Base-by-base conservation (phyloP, 2,797 vertebrate species). In the Odontamblyopus rebecca region DNA sequence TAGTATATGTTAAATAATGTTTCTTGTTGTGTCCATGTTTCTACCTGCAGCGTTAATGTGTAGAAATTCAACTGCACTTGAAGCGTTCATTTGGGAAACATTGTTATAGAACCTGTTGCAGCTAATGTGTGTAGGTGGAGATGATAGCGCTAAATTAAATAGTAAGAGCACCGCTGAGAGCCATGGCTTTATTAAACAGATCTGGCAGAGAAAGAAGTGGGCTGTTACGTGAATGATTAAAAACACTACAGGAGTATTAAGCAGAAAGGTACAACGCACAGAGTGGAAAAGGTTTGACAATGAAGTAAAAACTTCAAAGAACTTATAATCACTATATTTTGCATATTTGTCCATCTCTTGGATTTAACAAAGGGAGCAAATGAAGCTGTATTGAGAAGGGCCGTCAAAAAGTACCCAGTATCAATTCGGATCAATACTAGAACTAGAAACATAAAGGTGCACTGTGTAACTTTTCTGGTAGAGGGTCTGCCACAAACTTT, bases 81-180 rank as follows among this genome's bases (percentile, higher is more conserved):
- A 61, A 27, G n/a, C 29, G 38, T 38, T 78, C 70, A 63, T 11
- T 18, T 6, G 61, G 60, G 65, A 67, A 1, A 71, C 72, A 60
- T 57, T 63, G 44, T 73, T 67, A 32, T 19, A 67, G 65, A 18
- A 70, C 72, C 69, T 41, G 74, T 67, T 78, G 71, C 66, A 53
- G 69, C 57, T 66, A 66, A 8, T 44, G 8, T 11, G 70, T 59
- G 68, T 62, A 30, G 71, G 67, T 16, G 65, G 62, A 67, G 57
- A 57, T 73, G 54, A 71, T 51, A 61, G 60, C 54, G 61, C 53
- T 57, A 60, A 50, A 18, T 60, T 13, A 66, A 27, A 23, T 67
- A 68, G 13, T 67, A 71, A 71, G 38, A 73, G 68, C 48, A 62
- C 67, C 51, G 16, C 13, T n/a, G 29, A 68, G 29, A 3, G 29